Evolutionary conservation across 2,888 invertebrate genomes (phyloP).

Genomic region (Altica lythri): DNA sequence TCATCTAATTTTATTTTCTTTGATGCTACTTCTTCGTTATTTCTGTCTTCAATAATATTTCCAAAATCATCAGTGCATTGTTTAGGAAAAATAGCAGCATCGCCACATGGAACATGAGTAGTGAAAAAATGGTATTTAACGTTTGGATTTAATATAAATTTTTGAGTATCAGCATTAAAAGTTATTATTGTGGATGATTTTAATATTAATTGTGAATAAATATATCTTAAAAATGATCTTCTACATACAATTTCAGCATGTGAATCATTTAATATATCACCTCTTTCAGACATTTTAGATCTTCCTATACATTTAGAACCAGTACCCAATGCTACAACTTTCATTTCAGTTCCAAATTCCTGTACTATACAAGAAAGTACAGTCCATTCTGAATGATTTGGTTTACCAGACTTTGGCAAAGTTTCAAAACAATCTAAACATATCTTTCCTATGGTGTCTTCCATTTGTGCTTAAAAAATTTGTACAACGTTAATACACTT

Average conservation of each 20-base stretch:
- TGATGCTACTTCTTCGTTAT: slow-evolving; percentile 9
- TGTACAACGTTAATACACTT: slow-evolving; percentile 15
- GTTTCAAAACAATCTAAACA: slow-evolving; percentile 65
- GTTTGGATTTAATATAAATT: slow-evolving; percentile 54
- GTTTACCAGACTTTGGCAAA: slow-evolving; percentile 82
- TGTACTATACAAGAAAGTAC: slow-evolving; percentile 75
- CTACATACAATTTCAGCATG: slow-evolving; percentile 91
- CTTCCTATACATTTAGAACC: slow-evolving; percentile 91
- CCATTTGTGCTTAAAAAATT: slow-evolving; percentile 20
- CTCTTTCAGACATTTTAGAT: slow-evolving; percentile 66
- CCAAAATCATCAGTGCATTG: slow-evolving; percentile 48
- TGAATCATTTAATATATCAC: slow-evolving; percentile 82
- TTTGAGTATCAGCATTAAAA: slow-evolving; percentile 35
- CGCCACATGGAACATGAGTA: slow-evolving; percentile 91
- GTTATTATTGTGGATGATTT: slow-evolving; percentile 64
- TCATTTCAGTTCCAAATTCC: slow-evolving; percentile 56
- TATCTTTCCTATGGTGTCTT: slow-evolving; percentile 59
- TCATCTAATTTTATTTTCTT: slow-evolving; percentile 45
- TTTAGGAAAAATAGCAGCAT: slow-evolving; percentile 83
- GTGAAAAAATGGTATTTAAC: slow-evolving; percentile 82
- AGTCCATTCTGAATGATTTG: slow-evolving; percentile 79
- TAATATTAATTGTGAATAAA: slow-evolving; percentile 74
- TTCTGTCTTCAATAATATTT: slow-evolving; percentile 31
- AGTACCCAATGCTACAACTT: slow-evolving; percentile 81
- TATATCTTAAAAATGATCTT: slow-evolving; percentile 78